A percentile compares a stretch with the other conserved stretches of the same genome.
phyloP scores from a whole-genome alignment of 1,140 invertebrate species.

The Sipha flava region DNA sequence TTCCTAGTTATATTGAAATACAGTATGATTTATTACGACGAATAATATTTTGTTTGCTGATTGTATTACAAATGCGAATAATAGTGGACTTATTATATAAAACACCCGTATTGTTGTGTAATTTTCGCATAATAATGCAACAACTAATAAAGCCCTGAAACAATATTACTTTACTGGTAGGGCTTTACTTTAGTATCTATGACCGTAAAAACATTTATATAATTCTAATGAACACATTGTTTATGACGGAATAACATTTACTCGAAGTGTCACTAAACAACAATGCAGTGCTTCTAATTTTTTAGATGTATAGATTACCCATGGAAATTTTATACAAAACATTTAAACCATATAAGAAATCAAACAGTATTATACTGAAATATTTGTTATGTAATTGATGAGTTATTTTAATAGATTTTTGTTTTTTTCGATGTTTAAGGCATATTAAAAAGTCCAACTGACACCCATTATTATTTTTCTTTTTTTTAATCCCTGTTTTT shows the following conservation, averaged over 20 bases:
- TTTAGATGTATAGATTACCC: no score
- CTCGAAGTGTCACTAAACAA: not conserved
- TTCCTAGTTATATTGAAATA: no score
- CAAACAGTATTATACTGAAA: no score
- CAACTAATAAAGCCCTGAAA: not conserved
- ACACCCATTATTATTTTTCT: no score
- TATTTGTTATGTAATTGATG: no score
- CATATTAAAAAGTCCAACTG: no score
- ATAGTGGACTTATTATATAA: not conserved
- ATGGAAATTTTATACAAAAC: no score
- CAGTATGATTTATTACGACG: not conserved
- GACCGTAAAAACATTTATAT: not conserved
- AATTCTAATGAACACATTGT: not conserved
- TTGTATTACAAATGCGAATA: not conserved
- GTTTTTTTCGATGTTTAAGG: no score
- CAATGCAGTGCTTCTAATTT: not conserved
- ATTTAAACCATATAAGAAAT: no score
- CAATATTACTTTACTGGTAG: not conserved
- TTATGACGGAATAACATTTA: not conserved
- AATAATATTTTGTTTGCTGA: not conserved
- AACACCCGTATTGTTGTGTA: not conserved
- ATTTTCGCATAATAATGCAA: not conserved
- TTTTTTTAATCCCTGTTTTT: no score
- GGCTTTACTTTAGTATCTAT: not conserved
- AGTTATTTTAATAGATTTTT: no score